Base-by-base conservation (phyloP, 2,113 vertebrate genomes). In the Choloepus hoffmanni region DNA sequence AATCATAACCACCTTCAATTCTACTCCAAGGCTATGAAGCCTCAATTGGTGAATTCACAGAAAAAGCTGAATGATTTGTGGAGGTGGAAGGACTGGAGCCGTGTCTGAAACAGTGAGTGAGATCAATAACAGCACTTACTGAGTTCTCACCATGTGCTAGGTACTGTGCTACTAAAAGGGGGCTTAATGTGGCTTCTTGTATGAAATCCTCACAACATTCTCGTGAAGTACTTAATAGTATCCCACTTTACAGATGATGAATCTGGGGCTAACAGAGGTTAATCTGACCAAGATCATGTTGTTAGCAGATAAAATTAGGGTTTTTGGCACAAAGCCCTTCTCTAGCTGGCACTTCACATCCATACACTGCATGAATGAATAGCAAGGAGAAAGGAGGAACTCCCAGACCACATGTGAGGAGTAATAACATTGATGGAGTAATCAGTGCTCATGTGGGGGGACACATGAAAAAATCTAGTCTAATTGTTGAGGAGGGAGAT, bases 61-160 rank as follows among this genome's bases (percentile, higher is more conserved):
- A 58, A 95, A 65, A 78, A 92, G 53, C 43, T 45, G 13, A 23
- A 92, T 60, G 53, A 67, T 70, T 85, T 90, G 53, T 45, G 58
- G 28, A 82, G 48, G 33, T 53, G 9, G 48, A 7, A 95, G 26
- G n/a, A n/a, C 14, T 33, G 24, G n/a, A 83, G 28, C 4, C 40
- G n/a, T 43, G 36, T 87, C 93, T 70, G 40, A 85, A 53, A 70
- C 28, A 94, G 48, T 63, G 11, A 82, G 24, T 26, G 67, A 85
- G n/a, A 92, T 68, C 2, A 94, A 11, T 40, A 65, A 45, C 4
- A 83, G 23, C 30, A 76, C 63, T 76, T 82, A 60, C 30, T 30
- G 63, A 62, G 18, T 9, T 43, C 45, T 87, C 15, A 50, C 13
- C 16, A 76, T 13, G 55, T 16, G 68, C 85, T 36, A 55, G 4